phyloP scores from a whole-genome alignment of 1,140 invertebrate species.

The Eupristina koningsbergeri region DNA sequence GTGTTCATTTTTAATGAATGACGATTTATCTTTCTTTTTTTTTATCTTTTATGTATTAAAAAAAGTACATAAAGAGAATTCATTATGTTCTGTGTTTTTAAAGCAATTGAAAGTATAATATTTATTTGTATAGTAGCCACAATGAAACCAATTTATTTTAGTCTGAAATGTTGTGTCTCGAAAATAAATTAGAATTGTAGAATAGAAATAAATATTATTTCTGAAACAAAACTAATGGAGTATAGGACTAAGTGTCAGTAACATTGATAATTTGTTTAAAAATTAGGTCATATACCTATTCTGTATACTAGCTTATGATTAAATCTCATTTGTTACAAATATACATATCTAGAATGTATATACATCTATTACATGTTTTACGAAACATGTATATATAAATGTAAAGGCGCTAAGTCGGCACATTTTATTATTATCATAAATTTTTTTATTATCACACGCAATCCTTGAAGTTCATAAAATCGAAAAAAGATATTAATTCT shows the following conservation, averaged over 20 bases:
- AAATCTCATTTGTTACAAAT: neutral
- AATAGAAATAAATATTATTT: neutral
- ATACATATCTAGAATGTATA: neutral
- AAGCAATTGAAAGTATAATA: too few species aligned
- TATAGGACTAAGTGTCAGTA: neutral
- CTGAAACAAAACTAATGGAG: neutral
- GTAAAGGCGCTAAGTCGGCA: neutral
- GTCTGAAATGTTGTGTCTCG: too few species aligned
- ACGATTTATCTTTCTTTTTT: too few species aligned
- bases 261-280: constrained; percentile 14
- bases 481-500: neutral
- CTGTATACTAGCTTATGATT: neutral
- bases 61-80: too few species aligned
- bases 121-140: too few species aligned
- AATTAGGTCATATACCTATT: neutral
- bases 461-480: neutral
- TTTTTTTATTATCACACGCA: neutral
- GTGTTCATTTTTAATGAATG: too few species aligned
- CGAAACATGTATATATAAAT: neutral
- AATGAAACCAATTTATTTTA: too few species aligned
- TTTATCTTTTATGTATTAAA: too few species aligned
- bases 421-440: neutral
- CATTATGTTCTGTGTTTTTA: too few species aligned
- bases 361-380: neutral
- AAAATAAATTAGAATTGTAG: too few species aligned